Evolutionary conservation across 1,140 invertebrate species (phyloP).

Genomic region (Phthorimaea operculella): DNA sequence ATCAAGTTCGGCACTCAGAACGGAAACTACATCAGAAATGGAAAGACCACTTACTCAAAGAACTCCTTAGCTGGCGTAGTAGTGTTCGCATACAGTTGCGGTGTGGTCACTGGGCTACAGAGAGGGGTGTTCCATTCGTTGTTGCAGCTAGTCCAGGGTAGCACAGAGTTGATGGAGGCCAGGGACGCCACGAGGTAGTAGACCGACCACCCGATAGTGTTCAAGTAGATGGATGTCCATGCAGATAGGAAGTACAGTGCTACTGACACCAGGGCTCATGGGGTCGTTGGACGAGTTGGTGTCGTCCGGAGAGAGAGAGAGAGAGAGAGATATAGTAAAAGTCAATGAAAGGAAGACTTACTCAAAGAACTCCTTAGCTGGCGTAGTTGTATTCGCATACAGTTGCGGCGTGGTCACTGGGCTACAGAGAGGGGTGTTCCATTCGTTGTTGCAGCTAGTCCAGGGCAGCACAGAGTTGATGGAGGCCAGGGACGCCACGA

Average conservation of each 20-base stretch:
- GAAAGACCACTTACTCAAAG: constrained; percentile 81
- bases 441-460: constrained; percentile 90
- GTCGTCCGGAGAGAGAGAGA: too few species aligned
- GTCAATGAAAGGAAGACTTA: constrained; percentile 64
- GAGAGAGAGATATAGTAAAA: too few species aligned
- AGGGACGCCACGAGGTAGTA: constrained; percentile 93
- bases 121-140: constrained; percentile 92
- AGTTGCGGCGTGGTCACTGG: constrained; percentile 69
- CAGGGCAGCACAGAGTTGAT: constrained; percentile 79
- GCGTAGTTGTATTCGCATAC: constrained; percentile 72
- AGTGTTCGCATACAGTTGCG: constrained; percentile 58
- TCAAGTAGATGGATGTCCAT: constrained; percentile 99
- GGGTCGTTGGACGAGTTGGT: too few species aligned
- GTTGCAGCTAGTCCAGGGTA: constrained; percentile 93
- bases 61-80: constrained; percentile 91
- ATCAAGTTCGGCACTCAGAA: too few species aligned
- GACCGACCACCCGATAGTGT: constrained; percentile 97
- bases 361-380: constrained; percentile 95
- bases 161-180: constrained; percentile 68
- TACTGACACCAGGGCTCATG: too few species aligned
- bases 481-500: constrained; percentile 83
- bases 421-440: constrained; percentile 89
- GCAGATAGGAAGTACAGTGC: too few species aligned
- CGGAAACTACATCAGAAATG: too few species aligned
- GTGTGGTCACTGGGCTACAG: constrained; percentile 76